A percentile compares a stretch with the other conserved stretches of the same genome.
phyloP scores from a whole-genome alignment of 2,113 vertebrate species.

The Manacus vitellinus region DNA sequence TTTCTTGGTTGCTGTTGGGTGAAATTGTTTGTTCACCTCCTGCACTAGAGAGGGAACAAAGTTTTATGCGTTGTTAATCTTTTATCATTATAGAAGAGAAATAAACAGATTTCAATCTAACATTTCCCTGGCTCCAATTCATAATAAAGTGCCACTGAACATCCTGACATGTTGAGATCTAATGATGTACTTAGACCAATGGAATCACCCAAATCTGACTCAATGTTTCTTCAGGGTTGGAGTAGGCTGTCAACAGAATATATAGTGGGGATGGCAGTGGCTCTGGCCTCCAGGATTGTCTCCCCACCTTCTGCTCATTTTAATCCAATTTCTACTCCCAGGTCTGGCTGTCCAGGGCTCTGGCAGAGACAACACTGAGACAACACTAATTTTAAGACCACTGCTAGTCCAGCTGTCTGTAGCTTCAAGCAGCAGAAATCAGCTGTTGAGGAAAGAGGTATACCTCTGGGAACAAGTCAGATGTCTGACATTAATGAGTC shows the following conservation, averaged over 20 bases:
- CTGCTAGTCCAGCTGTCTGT: background rate
- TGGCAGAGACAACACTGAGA: background rate
- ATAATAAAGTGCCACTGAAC: background rate
- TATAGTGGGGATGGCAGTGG: background rate
- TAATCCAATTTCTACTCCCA: background rate
- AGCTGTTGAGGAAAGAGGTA: background rate
- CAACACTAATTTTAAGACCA: background rate
- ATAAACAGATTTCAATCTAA: background rate
- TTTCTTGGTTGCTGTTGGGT: background rate
- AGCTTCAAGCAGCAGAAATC: background rate
- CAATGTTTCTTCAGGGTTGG: background rate
- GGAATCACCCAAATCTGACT: background rate
- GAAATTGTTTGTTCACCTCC: slow-evolving; percentile 15
- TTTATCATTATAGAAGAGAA: background rate
- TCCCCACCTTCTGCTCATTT: background rate
- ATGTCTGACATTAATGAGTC: background rate
- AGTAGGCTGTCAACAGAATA: background rate
- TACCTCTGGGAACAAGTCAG: background rate
- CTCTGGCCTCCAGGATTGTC: background rate
- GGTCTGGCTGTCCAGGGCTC: background rate
- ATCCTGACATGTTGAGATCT: background rate
- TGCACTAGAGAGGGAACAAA: background rate
- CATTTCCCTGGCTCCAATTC: background rate
- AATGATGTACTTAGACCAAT: background rate
- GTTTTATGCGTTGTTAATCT: background rate